Base-by-base conservation (phyloP, 35 echinoderm and acorn worm species). In the Eucidaris tribuloides region DNA sequence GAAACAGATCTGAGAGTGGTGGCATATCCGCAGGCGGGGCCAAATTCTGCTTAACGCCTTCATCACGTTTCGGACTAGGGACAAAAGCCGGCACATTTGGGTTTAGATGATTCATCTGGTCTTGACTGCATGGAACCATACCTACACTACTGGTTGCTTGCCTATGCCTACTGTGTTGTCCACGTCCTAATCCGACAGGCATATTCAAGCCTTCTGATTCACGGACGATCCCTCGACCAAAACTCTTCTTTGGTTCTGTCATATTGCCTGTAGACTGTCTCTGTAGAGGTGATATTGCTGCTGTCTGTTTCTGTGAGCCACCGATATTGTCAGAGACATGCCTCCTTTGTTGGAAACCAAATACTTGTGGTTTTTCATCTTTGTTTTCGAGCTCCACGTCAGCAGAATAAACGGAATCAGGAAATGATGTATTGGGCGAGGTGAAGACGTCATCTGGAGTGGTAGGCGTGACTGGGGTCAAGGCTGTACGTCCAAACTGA, bases 401-500 rank as follows among this genome's bases (percentile, higher is more conserved):
- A 23, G 68, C 35, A n/a, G 68, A 27, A 22, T 42, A 44, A 22
- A 44, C 15, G 24, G 35, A 25, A 22, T 22, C 37, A 5, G 34
- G 36, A 23, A 35, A 36, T 41, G 28, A 15, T 7, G 41, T 24
- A 20, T 33, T 17, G 2, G 68, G 68, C 9, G 68, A 25, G 19
- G 35, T 74, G 68, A 74, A 74, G 68, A 74, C 68, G 44, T 74
- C n/a, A 23, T 74, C 68, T 18, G 68, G 68, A 74, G 38, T 74
- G 29, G 14, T 74, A 0, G 68, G 68, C 13, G 60, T 64, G 11
- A 74, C n/a, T 27, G 68, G 37, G 25, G 35, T 36, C 29, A 74
- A 24, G 68, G 34, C 24, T 4, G 68, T 74, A 33, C 44, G 68
- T 35, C 28, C 68, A 27, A 74, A 40, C 68, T 74, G 68, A 11